Percentiles rank a stretch among this genome's conserved stretches.
Evolutionary conservation across 2,113 vertebrate genomes (phyloP).

Genomic region (Petaurus breviceps): DNA sequence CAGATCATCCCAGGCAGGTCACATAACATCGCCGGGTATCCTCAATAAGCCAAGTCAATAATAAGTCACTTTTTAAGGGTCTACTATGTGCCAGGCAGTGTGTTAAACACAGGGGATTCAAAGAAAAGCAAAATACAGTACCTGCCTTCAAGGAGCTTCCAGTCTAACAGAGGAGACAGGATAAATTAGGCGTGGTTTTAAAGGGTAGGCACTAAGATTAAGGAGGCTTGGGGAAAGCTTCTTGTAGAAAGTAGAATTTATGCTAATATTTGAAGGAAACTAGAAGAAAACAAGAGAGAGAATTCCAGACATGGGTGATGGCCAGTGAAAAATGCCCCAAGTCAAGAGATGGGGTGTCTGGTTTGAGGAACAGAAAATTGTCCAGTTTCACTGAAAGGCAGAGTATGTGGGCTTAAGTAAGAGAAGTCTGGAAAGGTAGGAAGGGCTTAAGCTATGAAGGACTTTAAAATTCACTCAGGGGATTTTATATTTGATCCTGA

Average conservation of each 20-base stretch:
- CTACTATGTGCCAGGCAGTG: too few species aligned
- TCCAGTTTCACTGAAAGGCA: background rate
- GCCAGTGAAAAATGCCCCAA: background rate
- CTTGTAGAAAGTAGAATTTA: too few species aligned
- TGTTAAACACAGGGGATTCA: too few species aligned
- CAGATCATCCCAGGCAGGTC: background rate
- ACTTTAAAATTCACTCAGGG: background rate
- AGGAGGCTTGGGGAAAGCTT: too few species aligned
- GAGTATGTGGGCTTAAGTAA: background rate
- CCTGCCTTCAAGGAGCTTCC: too few species aligned
- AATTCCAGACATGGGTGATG: too few species aligned
- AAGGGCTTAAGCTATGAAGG: background rate
- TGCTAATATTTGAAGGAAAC: too few species aligned
- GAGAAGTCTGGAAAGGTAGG: background rate
- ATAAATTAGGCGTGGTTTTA: too few species aligned
- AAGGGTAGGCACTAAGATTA: too few species aligned
- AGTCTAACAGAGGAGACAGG: too few species aligned
- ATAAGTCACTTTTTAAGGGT: background rate
- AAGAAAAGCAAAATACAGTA: too few species aligned
- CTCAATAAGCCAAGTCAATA: background rate
- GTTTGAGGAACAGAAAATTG: background rate
- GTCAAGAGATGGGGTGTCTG: background rate
- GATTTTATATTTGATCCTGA: background rate
- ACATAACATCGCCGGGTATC: conserved; percentile 23
- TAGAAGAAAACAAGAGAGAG: too few species aligned